A percentile compares a stretch with the other conserved stretches of the same genome.
phyloP scores from a whole-genome alignment of 2,888 invertebrate species.

The Unio pictorum region DNA sequence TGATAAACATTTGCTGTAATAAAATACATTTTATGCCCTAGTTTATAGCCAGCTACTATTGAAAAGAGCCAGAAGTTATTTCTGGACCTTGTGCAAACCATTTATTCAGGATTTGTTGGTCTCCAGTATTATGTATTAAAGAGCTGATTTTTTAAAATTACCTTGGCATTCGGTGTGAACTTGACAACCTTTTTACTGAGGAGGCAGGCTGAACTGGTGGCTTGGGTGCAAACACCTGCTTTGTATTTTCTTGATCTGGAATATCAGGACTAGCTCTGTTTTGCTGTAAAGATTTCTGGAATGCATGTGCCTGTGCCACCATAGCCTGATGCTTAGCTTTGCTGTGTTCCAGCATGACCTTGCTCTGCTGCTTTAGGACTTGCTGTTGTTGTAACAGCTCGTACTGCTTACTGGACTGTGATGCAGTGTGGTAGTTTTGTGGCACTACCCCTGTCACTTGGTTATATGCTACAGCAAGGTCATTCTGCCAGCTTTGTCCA shows the following conservation, averaged over 20 bases:
- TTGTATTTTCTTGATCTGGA: constrained; percentile 20
- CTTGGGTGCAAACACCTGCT: constrained; percentile 55
- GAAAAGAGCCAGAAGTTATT: too few species aligned
- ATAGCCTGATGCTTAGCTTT: constrained; percentile 70
- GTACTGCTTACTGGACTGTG: constrained; percentile 57
- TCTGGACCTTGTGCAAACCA: too few species aligned
- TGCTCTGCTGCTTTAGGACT: constrained; percentile 59
- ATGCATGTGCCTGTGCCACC: constrained; percentile 68
- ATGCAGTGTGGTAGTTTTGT: constrained; percentile 51
- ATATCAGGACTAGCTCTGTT: constrained; percentile 9
- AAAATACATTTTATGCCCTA: too few species aligned
- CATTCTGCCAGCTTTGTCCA: constrained; percentile 52
- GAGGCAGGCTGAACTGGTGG: constrained; percentile 54
- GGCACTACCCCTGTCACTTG: constrained; percentile 59
- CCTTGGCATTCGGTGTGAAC: constrained; percentile 54
- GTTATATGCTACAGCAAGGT: constrained; percentile 56
- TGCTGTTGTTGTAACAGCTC: constrained; percentile 59
- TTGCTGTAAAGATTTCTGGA: constrained; percentile 48
- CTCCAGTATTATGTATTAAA: background rate
- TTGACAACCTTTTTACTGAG: constrained; percentile 44
- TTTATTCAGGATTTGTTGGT: too few species aligned
- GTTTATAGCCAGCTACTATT: too few species aligned
- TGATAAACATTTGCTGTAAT: too few species aligned
- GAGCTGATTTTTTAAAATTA: constrained; percentile 15
- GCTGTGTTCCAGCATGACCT: constrained; percentile 64